Evolutionary conservation across 2,113 vertebrate species (phyloP).

Genomic region (Merops nubicus): DNA sequence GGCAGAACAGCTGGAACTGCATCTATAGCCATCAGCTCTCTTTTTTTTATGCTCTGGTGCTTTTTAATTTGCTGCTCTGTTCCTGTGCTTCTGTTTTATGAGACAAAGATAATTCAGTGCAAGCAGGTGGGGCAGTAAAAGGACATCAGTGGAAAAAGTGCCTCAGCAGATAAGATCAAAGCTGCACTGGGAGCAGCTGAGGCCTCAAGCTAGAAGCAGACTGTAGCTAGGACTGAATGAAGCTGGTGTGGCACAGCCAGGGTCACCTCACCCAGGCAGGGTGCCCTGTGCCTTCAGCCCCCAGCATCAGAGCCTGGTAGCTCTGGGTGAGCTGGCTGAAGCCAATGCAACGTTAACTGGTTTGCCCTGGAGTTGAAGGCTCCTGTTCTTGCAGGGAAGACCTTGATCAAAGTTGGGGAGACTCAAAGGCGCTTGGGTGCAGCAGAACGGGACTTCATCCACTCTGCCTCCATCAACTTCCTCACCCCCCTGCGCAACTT

Average conservation of each 20-base stretch:
- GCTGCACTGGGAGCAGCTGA: not conserved
- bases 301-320: not conserved
- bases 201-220: not conserved
- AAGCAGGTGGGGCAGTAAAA: not conserved
- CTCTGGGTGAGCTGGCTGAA: not conserved
- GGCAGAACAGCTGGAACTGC: slow-evolving; percentile 10
- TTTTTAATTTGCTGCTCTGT: slow-evolving; percentile 57
- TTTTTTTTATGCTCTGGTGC: slow-evolving; percentile 60
- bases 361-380: not conserved
- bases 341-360: not conserved
- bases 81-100: slow-evolving; percentile 7
- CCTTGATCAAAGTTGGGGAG: slow-evolving; percentile 91
- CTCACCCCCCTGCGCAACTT: slow-evolving; percentile 95
- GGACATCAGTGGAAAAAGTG: not conserved
- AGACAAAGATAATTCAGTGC: not conserved
- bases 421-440: slow-evolving; percentile 88
- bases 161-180: slow-evolving; percentile 37
- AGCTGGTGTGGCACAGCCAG: not conserved
- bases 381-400: slow-evolving; percentile 79
- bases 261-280: not conserved
- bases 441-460: slow-evolving; percentile 91
- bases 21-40: not conserved
- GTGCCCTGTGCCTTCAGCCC: not conserved
- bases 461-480: slow-evolving; percentile 86
- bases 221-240: not conserved